Evolutionary conservation across 2,113 vertebrate genomes (phyloP).

Genomic region (Tragelaphus buxtoni): DNA sequence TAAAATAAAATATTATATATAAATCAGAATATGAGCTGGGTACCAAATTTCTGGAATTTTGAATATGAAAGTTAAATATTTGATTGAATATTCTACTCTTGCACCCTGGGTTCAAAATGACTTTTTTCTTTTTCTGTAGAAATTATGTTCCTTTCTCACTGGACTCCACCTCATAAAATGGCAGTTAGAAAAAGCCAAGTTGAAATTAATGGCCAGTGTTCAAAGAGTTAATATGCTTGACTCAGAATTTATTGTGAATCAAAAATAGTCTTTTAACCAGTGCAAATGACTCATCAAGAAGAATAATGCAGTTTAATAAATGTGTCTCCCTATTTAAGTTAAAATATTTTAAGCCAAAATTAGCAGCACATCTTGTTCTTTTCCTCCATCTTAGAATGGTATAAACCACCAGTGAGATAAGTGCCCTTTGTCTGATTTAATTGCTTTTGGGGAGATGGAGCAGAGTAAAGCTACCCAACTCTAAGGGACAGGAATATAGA

Average conservation of each 20-base stretch:
- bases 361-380: not conserved
- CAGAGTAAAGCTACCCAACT: not conserved
- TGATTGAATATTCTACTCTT: not conserved
- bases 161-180: not conserved
- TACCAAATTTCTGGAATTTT: not conserved
- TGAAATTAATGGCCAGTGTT: not conserved
- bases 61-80: not conserved
- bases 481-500: not conserved
- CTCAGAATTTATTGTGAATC: not conserved
- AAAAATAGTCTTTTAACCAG: not conserved
- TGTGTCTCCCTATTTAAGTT: not conserved
- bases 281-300: not conserved
- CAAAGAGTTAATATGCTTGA: not conserved
- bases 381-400: not conserved
- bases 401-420: not conserved
- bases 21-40: not conserved
- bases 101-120: not conserved
- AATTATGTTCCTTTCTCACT: not conserved
- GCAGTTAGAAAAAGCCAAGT: not conserved
- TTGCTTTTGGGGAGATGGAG: not conserved
- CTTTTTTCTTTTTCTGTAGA: not conserved
- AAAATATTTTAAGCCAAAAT: not conserved
- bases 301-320: not conserved
- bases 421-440: not conserved
- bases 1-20: not conserved